Evolutionary conservation across 2,113 vertebrate species (phyloP), one percentile per base, ranked within the genome.

Genomic region (Ctenomys sociabilis): DNA sequence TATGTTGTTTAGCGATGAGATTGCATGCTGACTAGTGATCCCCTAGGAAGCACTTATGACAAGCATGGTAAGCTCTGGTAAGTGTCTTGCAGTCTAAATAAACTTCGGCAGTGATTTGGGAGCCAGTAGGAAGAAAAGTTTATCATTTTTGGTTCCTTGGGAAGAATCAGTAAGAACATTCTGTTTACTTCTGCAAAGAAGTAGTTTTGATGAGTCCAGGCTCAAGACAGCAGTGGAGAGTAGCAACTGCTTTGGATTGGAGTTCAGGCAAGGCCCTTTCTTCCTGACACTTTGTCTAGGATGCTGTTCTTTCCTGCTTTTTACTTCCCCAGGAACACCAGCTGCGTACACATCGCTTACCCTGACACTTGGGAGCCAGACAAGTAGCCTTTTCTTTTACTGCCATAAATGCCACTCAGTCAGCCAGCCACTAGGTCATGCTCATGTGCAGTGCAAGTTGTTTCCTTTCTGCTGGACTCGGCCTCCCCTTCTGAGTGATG

Each of bases 351-450:
- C 94, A 35, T 82, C 96, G 86, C 93, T 97, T 96, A 70, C 81
- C 91, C 75, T 93, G 95, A 77, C 3, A 40, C 88, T 96, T 94
- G 86, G 97, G 90, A 95, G 96, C 97, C 89, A 96, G 88, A 97
- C 94, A 94, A 97, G 83, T 90, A 88, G 86, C 85, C 91, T 96
- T 98, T 97, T 97, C 96, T 97, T 40, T 98, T 97, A 61, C 93
- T 97, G 37, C 96, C 98, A 96, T 97, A 97, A 98, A 98, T 97
- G 98, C 96, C 98, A 97, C 98, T 98, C 97, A 97, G 85, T 97
- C 98, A 98, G 98, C 97, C 96, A 97, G 85, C 98, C 98, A 98
- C 98, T 98, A 98, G 98, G 98, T 98, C 98, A 98, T 98, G 98
- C 98, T 98, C 98, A 98, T 95, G 98, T 98, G 98, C 98, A 98